Evolutionary conservation across 2,888 invertebrate genomes (phyloP).

Genomic region (Agonopterix alstromeriana): DNA sequence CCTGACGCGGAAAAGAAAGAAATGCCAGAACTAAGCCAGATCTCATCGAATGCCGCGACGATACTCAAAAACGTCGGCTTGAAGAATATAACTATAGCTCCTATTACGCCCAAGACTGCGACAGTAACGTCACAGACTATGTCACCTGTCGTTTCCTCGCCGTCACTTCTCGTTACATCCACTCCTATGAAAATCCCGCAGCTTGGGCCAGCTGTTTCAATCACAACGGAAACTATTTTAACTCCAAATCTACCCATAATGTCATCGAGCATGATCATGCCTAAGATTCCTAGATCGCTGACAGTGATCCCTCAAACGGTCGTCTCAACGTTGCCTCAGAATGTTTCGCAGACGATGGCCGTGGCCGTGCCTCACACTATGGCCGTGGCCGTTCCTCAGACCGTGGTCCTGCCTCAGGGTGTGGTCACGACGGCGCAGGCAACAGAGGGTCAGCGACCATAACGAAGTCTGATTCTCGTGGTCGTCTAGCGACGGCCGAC

Average conservation of each 20-base stretch:
- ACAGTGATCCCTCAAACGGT: constrained; percentile 85
- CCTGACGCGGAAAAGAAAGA: constrained; percentile 40
- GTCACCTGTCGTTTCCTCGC: constrained; percentile 35
- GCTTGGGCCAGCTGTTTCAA: constrained; percentile 46
- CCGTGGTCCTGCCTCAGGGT: constrained; percentile 15
- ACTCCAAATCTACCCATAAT: constrained; percentile 34
- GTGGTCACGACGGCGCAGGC: constrained; percentile 10
- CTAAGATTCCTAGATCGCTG: constrained; percentile 87
- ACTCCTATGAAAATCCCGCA: constrained; percentile 51
- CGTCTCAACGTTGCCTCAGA: constrained; percentile 15
- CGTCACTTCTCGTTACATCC: constrained; percentile 41
- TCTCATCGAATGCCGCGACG: constrained; percentile 52
- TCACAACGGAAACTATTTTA: constrained; percentile 44
- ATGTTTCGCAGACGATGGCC: neutral
- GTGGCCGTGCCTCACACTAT: neutral
- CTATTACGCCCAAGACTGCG: constrained; percentile 56
- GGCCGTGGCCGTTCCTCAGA: constrained; percentile 8
- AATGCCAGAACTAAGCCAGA: constrained; percentile 30
- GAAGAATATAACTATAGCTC: constrained; percentile 70
- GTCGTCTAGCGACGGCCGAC: constrained; percentile 38
- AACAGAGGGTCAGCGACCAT: constrained; percentile 37
- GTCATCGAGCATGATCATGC: constrained; percentile 71
- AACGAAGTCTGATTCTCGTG: constrained; percentile 56
- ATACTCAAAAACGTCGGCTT: constrained; percentile 67
- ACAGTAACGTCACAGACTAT: constrained; percentile 53